phyloP scores from a whole-genome alignment of 2,888 invertebrate genomes.

The Rotaria sp. region DNA sequence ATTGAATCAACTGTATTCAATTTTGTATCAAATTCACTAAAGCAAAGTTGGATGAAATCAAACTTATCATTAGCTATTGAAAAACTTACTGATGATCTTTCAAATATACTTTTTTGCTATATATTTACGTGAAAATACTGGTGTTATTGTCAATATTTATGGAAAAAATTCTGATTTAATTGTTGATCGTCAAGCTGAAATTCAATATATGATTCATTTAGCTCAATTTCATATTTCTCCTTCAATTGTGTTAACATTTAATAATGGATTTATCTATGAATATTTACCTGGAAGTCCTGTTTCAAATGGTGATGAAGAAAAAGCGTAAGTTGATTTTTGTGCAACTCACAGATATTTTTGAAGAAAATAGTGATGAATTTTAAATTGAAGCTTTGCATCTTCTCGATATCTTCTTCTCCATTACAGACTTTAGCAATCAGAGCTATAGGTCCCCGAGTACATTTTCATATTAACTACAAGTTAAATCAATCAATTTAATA shows the following conservation, averaged over 20 bases:
- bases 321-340: neutral
- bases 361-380: too few species aligned
- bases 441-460: too few species aligned
- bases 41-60: too few species aligned
- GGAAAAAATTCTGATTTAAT: slow-evolving; percentile 4
- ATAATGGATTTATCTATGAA: neutral
- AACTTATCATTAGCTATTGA: neutral
- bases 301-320: neutral
- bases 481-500: too few species aligned
- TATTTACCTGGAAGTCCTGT: neutral
- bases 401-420: too few species aligned
- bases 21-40: too few species aligned
- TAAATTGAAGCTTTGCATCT: too few species aligned
- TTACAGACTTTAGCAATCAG: too few species aligned
- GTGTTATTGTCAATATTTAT: neutral
- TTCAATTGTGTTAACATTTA: neutral
- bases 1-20: too few species aligned
- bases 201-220: neutral
- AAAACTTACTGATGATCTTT: neutral
- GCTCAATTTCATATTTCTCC: neutral
- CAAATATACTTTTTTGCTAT: neutral
- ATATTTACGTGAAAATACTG: neutral
- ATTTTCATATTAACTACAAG: too few species aligned
- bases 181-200: neutral
- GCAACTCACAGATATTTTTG: too few species aligned